Evolutionary conservation across 2,888 invertebrate genomes (phyloP), one percentile per base, ranked within the genome.

Genomic region (Eubasilissa splendida): DNA sequence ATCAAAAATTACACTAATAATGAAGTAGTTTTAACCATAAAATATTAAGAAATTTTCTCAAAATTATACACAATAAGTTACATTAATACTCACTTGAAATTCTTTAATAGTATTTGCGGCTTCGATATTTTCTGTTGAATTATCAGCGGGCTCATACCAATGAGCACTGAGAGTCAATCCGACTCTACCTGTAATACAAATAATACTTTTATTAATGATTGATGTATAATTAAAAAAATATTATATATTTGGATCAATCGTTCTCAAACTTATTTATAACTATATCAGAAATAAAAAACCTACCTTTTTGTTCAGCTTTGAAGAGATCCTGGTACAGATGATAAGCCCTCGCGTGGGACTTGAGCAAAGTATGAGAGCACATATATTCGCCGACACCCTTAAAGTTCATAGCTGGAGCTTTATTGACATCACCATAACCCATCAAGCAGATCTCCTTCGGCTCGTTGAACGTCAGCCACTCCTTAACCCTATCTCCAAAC

Each of bases 401-500:
- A 60, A 89, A 87, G 4, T 86, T 85, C 1, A 85, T 85, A 1
- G 90, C 91, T 0, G 93, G 93, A 0, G 93, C 92, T 31, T 89
- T 88, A 7, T 82, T 42, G 0, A 87, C 90, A 80, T 71, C 68
- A 0, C 92, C 92, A 82, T 92, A 92, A 0, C 91, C 91, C 0
- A 86, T 87, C 12, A 86, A 86, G 84, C 91, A 91, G 85, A 90
- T 88, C 0, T 89, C 86, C 0, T 86, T 85, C 0, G 93, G 93
- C 86, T 94, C 94, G 86, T 94, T 94, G 85, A 94, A 90, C 0
- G 94, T 94, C 1, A 92, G 86, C 93, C 94, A 94, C 59, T 85
- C 85, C 56, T 89, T 87, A 0, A 92, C 91, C 77, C 88, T 87
- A 65, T 89, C 86, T 0, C 91, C 92, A 76, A 92, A 91, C 11